A percentile compares a stretch with the other conserved stretches of the same genome.
phyloP scores from a whole-genome alignment of 1,140 invertebrate species.

The Zelostemma sp. region DNA sequence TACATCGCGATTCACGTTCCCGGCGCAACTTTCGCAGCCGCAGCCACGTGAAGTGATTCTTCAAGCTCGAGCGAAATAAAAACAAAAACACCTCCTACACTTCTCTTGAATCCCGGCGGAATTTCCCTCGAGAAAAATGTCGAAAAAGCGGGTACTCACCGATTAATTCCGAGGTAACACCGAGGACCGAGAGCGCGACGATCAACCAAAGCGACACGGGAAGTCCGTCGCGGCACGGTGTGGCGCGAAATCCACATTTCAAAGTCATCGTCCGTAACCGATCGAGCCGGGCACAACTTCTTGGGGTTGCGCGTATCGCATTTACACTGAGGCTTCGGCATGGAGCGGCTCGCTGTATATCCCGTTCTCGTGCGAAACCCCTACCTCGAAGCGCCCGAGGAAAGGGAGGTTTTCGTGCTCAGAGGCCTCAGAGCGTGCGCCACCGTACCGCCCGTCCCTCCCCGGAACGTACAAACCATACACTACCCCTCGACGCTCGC shows the following conservation, averaged over 20 bases:
- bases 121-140: neutral
- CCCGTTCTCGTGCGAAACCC: conserved; percentile 48
- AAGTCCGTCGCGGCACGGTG: conserved; percentile 41
- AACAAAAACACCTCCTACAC: neutral
- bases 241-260: conserved; percentile 33
- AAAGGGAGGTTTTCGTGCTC: conserved; percentile 47
- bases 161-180: conserved; percentile 37
- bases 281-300: conserved; percentile 23
- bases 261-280: conserved; percentile 28
- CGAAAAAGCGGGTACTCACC: conserved; percentile 29
- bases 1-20: no score
- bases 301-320: conserved; percentile 63
- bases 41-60: no score
- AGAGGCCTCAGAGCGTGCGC: conserved; percentile 41
- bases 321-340: conserved; percentile 62
- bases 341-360: conserved; percentile 58
- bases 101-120: no score
- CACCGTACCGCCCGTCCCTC: conserved; percentile 22
- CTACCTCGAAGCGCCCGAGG: conserved; percentile 34
- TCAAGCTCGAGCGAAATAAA: no score
- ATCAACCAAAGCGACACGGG: conserved; percentile 36
- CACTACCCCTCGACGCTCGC: neutral
- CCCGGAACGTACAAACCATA: neutral
- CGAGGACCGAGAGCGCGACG: conserved; percentile 32
- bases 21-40: no score